Conservation (phyloP, 2,797 vertebrate genomes). For the Babyrousa celebensis region DNA sequence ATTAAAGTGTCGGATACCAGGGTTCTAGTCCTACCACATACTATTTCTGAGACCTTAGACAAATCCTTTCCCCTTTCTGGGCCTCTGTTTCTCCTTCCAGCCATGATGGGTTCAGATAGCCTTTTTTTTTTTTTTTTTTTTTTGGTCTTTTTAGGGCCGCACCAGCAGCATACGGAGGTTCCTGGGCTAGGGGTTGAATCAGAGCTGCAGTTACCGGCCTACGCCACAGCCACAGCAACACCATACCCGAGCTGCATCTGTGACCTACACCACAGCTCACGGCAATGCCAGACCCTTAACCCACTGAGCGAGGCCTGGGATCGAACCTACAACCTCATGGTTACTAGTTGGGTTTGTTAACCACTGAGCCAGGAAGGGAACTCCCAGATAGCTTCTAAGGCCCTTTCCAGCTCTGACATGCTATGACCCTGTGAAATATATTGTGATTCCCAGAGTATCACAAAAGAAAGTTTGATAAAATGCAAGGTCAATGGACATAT, state of each 20-base stretch:
- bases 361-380: too few species aligned
- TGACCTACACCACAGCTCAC: too few species aligned
- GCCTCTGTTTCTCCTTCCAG: background rate
- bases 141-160: too few species aligned
- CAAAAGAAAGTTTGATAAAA: conserved; percentile 14
- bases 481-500: background rate
- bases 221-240: too few species aligned
- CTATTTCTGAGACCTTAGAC: background rate
- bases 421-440: background rate
- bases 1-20: background rate
- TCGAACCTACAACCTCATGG: too few species aligned
- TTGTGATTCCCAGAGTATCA: background rate
- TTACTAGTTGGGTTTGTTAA: too few species aligned
- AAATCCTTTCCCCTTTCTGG: background rate
- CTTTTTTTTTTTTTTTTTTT: background rate
- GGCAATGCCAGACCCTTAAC: too few species aligned
- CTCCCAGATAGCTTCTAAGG: background rate
- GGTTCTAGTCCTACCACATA: background rate
- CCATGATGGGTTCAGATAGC: background rate
- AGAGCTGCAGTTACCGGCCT: too few species aligned
- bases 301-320: too few species aligned
- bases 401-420: background rate
- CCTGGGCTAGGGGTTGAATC: too few species aligned
- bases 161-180: too few species aligned
- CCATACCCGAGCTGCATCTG: too few species aligned